Evolutionary conservation across 2,888 invertebrate species (phyloP).

Genomic region (Cheilosia grossa): DNA sequence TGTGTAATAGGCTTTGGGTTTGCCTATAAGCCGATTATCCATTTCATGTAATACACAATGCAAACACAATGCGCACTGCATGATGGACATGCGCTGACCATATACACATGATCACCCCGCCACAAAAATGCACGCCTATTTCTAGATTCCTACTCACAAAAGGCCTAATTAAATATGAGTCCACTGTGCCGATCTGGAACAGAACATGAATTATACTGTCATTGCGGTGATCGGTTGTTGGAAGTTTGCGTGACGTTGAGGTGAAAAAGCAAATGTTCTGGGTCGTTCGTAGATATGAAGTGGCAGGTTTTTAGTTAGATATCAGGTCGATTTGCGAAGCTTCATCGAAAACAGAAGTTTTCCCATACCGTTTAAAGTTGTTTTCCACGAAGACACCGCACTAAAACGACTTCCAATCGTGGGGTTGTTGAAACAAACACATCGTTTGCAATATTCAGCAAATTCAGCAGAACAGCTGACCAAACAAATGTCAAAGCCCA

Average conservation of each 20-base stretch:
- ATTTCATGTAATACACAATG: conserved; percentile 55
- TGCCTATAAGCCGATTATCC: conserved; percentile 65
- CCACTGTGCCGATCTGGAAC: conserved; percentile 34
- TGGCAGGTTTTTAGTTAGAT: conserved; percentile 41
- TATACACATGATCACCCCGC: conserved; percentile 22
- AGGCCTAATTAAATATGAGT: conserved; percentile 55
- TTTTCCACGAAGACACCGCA: too few relatives aligned
- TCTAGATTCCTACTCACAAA: conserved; percentile 60
- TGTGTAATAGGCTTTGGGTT: conserved; percentile 39
- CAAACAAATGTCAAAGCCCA: too few relatives aligned
- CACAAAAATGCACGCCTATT: conserved; percentile 57
- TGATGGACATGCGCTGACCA: conserved; percentile 30
- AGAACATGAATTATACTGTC: conserved; percentile 59
- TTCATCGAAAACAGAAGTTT: too few relatives aligned
- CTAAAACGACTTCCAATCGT: too few relatives aligned
- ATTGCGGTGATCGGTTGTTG: conserved; percentile 55
- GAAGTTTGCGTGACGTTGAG: background rate
- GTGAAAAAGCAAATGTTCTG: conserved; percentile 6
- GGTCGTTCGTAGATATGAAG: conserved; percentile 13
- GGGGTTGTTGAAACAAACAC: too few relatives aligned
- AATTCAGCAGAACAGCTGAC: too few relatives aligned
- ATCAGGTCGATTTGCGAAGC: background rate
- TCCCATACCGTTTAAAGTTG: too few relatives aligned
- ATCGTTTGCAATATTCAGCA: too few relatives aligned
- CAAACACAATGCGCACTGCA: conserved; percentile 27